Base-by-base conservation (phyloP, 2,113 vertebrate genomes). In the Forbesichthys papilliferus region DNA sequence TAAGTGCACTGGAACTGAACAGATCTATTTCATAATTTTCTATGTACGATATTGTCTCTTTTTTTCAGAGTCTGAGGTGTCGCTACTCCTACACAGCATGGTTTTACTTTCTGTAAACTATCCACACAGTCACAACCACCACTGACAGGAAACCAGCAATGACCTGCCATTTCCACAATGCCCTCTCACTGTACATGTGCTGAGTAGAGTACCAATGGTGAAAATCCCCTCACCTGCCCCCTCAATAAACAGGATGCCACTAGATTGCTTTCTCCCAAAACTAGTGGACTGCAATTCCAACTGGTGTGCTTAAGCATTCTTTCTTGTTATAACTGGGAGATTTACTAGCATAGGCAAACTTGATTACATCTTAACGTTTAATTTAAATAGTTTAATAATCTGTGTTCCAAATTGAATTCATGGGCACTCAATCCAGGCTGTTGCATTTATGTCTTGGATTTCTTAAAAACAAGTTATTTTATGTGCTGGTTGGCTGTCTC, bases 101-200 rank as follows among this genome's bases (percentile, higher is more conserved):
- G 93, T 97, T 18, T 90, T 99, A 69, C 93, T 99, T n/a, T 95
- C 95, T n/a, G 84, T 90, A 73, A 97, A 95, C 92, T 93, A 90
- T 80, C 1, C 85, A 0, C 85, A 0, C 3, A 13, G 36, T 11
- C 48, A 53, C 27, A 34, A 60, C 56, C 59, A 1, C 13, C 75
- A 58, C 76, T 90, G 75, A 91, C 73, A 49, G 71, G 75, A 86
- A 79, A 69, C 62, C 61, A n/a, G 64, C 18, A 11, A 18, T 51
- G n/a, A 9, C 47, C 48, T 13, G 34, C 12, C 68, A 7, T 4
- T 27, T 13, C 42, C 65, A 60, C 68, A 62, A 65, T 4, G 8
- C 48, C 55, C 36, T 10, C 11, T 42, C 16, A 27, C 33, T 20
- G 11, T 67, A 11, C 0, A 1, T 36, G 64, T 64, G 48, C 46